Conservation (phyloP, 2,113 vertebrate species). For the Perca flavescens region DNA sequence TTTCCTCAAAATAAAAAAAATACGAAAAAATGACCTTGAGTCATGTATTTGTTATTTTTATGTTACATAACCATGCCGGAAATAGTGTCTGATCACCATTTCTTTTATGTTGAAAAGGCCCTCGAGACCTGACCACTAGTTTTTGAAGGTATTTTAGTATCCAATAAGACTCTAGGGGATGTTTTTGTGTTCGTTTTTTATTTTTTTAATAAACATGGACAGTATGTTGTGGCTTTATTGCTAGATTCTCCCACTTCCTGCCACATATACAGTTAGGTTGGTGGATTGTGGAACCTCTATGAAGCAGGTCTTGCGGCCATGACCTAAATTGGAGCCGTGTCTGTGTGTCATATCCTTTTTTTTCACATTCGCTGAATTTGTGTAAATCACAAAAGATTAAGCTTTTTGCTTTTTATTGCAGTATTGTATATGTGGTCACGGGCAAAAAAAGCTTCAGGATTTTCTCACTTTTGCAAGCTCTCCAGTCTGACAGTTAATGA, state of each 20-base stretch:
- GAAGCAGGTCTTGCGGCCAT: neutral
- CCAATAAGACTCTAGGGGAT: neutral
- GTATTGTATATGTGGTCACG: neutral
- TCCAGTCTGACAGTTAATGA: neutral
- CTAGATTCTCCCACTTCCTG: neutral
- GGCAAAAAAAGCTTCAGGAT: neutral
- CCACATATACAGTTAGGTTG: neutral
- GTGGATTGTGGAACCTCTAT: neutral
- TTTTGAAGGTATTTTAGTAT: neutral
- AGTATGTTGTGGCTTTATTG: neutral
- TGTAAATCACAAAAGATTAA: slow-evolving; percentile 13
- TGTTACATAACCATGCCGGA: neutral
- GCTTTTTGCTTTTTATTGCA: neutral
- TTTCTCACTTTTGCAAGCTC: neutral
- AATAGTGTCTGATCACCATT: neutral
- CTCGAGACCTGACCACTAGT: neutral
- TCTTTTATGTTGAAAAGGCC: neutral
- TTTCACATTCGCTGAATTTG: slow-evolving; percentile 15
- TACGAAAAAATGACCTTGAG: neutral
- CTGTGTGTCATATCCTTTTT: neutral
- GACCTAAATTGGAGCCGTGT: neutral
- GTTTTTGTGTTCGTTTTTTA: neutral
- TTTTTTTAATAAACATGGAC: neutral
- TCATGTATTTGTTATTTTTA: slow-evolving; percentile 8
- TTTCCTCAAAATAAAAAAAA: slow-evolving; percentile 38